These are phyloP conservation scores for Mugil cephalus DNA, from an alignment of 2,113 vertebrate genomes.

Conservation along the genomic window DNA sequence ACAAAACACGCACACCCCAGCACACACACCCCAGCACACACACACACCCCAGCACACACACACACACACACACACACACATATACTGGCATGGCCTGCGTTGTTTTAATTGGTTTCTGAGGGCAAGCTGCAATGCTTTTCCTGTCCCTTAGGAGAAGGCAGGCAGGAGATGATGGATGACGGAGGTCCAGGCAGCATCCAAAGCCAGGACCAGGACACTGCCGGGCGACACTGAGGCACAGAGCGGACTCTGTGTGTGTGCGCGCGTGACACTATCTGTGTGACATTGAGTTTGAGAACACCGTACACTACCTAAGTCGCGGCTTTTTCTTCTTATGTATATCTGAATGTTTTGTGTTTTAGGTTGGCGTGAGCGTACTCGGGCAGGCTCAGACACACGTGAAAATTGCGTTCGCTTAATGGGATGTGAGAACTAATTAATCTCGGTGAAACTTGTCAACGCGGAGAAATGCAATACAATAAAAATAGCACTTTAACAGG, in stretches of 20 bases:
- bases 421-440: conserved; percentile 48
- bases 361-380: background rate
- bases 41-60: background rate
- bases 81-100: conserved; percentile 38
- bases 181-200: conserved; percentile 71
- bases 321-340: conserved; percentile 9
- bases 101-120: conserved; percentile 83
- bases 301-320: background rate
- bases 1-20: conserved; percentile 9
- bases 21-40: conserved; percentile 20
- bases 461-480: conserved; percentile 22
- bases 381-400: background rate
- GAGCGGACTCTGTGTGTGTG: background rate
- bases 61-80: conserved; percentile 22
- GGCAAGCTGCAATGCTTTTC: conserved; percentile 70
- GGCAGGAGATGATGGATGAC: conserved; percentile 78
- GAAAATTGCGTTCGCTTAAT: conserved; percentile 4
- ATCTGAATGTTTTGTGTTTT: background rate
- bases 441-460: conserved; percentile 35
- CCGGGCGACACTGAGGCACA: conserved; percentile 39
- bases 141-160: conserved; percentile 67
- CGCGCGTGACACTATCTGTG: conserved; percentile 4
- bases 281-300: conserved; percentile 18
- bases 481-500: conserved; percentile 46
- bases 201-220: conserved; percentile 71